A percentile compares a stretch with the other conserved stretches of the same genome.
Evolutionary conservation across 2,797 vertebrate genomes (phyloP).

Genomic region (Perodicticus potto): DNA sequence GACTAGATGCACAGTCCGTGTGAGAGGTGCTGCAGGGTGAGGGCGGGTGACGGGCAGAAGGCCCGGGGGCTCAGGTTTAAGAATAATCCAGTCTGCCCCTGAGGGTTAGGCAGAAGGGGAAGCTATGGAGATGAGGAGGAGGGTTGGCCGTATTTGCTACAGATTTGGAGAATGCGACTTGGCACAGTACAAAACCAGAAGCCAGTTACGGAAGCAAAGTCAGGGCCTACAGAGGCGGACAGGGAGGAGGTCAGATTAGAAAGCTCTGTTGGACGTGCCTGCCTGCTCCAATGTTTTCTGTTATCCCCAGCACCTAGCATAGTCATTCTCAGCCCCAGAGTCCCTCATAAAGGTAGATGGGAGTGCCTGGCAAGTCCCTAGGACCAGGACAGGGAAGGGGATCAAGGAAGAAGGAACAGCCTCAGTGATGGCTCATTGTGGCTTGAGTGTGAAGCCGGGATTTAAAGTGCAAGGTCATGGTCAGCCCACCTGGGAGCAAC

Average conservation of each 20-base stretch:
- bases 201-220: not conserved
- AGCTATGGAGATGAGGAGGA: not conserved
- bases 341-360: not conserved
- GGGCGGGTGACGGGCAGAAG: accelerated
- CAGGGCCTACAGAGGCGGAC: not conserved
- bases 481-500: too few species aligned
- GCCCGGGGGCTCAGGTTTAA: not conserved
- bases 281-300: not conserved
- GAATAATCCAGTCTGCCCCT: not conserved
- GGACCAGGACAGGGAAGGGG: not conserved
- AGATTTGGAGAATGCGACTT: not conserved
- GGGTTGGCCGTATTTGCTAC: not conserved
- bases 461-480: not conserved
- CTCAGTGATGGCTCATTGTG: not conserved
- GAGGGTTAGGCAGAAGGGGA: not conserved
- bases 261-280: not conserved
- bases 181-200: not conserved
- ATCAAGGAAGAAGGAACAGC: not conserved
- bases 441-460: not conserved
- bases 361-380: not conserved
- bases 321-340: not conserved
- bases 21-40: accelerated
- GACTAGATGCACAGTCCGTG: too few species aligned
- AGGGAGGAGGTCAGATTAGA: not conserved
- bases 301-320: not conserved